phyloP scores from a whole-genome alignment of 2,113 vertebrate genomes.

The Peromyscus polionotus region DNA sequence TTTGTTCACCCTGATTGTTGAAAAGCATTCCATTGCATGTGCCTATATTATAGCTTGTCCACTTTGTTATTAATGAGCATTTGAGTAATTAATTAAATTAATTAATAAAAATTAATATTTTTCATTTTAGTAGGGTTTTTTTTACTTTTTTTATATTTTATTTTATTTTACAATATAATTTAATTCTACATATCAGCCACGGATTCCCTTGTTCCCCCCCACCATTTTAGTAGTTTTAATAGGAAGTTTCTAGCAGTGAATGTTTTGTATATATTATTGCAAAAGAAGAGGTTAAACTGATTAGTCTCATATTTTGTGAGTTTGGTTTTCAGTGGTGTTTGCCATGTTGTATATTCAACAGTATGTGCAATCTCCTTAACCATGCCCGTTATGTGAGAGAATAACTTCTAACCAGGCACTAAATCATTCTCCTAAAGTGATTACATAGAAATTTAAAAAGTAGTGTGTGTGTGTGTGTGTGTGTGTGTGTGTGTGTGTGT shows the following conservation, averaged over 20 bases:
- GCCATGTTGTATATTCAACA: not conserved
- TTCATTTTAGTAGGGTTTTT: not conserved
- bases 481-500: not conserved
- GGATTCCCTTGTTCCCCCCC: too few species aligned
- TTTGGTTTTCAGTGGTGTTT: not conserved
- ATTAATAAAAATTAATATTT: not conserved
- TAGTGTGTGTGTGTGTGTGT: not conserved
- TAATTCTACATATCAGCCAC: too few species aligned
- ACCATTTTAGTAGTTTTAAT: not conserved
- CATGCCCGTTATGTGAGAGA: not conserved
- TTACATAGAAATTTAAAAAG: not conserved
- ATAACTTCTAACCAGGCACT: not conserved
- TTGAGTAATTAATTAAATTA: not conserved
- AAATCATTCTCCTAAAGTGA: not conserved
- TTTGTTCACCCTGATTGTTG: not conserved
- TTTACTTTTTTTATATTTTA: too few species aligned
- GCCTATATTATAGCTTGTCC: not conserved
- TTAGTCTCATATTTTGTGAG: not conserved
- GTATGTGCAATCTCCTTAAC: not conserved
- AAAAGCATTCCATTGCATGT: too few species aligned
- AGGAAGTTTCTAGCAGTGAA: not conserved
- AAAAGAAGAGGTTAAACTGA: not conserved
- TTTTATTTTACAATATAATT: too few species aligned
- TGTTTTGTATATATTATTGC: not conserved
- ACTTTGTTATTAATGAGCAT: not conserved